These are phyloP conservation scores for Gastracanthus pulcherrimus DNA, from an alignment of 2,888 invertebrate genomes.

Conservation along the genomic window DNA sequence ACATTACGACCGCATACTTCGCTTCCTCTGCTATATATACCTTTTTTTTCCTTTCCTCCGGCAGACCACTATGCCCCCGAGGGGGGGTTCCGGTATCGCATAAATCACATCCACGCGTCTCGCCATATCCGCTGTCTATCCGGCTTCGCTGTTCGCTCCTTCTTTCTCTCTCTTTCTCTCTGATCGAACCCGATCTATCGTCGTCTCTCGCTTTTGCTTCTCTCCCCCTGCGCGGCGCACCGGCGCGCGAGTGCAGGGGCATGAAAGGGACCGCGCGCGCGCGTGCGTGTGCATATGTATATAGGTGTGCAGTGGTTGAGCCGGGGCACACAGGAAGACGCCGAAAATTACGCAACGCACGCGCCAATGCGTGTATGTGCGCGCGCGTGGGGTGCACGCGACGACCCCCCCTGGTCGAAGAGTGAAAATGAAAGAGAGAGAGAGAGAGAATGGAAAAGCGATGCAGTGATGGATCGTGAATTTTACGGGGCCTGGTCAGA, in stretches of 20 bases:
- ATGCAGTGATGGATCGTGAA: conserved; percentile 18
- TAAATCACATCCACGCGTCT: conserved; percentile 74
- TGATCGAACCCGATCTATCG: conserved; percentile 53
- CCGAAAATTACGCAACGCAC: conserved; percentile 63
- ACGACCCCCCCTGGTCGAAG: conserved; percentile 40
- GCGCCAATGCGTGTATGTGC: not conserved
- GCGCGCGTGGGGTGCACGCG: conserved; percentile 12
- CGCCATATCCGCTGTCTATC: conserved; percentile 65
- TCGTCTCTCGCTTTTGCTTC: not conserved
- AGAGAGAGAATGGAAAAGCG: not conserved
- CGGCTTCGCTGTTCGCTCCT: conserved; percentile 65
- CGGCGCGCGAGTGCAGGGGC: no score
- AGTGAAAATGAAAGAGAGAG: not conserved
- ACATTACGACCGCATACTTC: conserved; percentile 17
- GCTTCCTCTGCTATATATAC: not conserved
- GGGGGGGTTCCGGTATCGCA: conserved; percentile 70
- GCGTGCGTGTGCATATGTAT: not conserved
- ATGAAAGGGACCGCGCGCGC: not conserved
- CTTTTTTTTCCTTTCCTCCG: not conserved
- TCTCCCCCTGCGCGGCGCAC: not conserved
- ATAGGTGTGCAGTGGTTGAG: not conserved
- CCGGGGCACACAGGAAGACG: conserved; percentile 13
- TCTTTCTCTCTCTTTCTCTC: conserved; percentile 34
- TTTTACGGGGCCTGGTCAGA: not conserved
- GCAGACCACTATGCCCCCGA: not conserved